These are phyloP conservation scores for Drosophila nr. medialis DNA, from an alignment of 2,888 invertebrate genomes.

Conservation along the genomic window DNA sequence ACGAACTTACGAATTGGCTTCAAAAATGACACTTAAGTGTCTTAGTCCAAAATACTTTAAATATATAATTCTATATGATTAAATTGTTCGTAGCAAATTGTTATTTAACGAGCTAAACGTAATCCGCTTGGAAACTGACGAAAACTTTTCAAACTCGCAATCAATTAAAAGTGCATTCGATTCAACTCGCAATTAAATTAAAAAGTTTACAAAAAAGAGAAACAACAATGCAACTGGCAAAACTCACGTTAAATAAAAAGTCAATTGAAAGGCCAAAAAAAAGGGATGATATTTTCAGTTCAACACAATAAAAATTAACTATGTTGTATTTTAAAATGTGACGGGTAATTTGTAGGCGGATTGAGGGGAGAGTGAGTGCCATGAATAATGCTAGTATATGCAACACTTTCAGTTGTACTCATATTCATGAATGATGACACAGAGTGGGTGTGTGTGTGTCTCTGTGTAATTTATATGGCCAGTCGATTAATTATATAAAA, in stretches of 20 bases:
- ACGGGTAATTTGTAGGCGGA: conserved; percentile 36
- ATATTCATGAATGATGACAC: conserved; percentile 35
- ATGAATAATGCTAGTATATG: conserved; percentile 38
- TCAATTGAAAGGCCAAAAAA: conserved; percentile 30
- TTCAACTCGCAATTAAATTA: conserved; percentile 33
- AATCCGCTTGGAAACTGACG: conserved; percentile 12
- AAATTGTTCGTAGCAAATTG: neutral
- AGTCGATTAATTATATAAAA: conserved; percentile 48
- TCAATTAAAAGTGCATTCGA: conserved; percentile 31
- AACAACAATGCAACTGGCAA: neutral
- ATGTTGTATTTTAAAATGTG: conserved; percentile 33
- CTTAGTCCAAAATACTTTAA: neutral
- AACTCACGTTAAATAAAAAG: conserved; percentile 23
- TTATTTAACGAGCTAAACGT: neutral
- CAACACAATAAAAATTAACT: conserved; percentile 48
- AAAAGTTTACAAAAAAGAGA: conserved; percentile 21
- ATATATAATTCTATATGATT: neutral
- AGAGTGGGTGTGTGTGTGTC: neutral
- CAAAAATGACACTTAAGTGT: neutral
- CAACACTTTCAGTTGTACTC: conserved; percentile 28
- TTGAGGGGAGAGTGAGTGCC: conserved; percentile 4
- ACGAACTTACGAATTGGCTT: neutral
- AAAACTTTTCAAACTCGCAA: conserved; percentile 14
- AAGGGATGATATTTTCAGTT: conserved; percentile 10
- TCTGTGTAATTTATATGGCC: conserved; percentile 28